Evolutionary conservation across 2,888 invertebrate species (phyloP), one percentile per base, ranked within the genome.

Genomic region (Terebella lapidaria): DNA sequence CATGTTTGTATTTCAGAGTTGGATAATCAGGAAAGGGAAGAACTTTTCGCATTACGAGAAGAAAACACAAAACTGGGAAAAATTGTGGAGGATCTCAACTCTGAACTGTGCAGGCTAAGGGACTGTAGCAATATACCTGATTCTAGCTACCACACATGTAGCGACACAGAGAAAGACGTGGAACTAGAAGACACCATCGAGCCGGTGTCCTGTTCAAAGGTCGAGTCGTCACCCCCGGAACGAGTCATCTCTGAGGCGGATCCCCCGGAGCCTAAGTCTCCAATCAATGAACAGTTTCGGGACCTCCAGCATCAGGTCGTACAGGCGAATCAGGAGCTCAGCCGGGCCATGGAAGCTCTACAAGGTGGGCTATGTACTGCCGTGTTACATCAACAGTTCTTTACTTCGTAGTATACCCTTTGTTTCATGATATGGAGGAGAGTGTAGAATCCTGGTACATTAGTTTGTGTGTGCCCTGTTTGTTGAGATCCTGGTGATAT

Each of bases 11-110:
- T 35, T 35, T 10, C n/a, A 35, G 42, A 10, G n/a, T 35, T 35
- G n/a, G 42, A 35, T 35, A 27, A 28, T 15, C 22, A 35, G 24
- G n/a, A n/a, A 54, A 54, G 29, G 30, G 42, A 58, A 55, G 55
- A 62, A 60, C 53, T 42, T 42, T 55, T 56, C 60, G 30, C 46
- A 46, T 29, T 18, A 2, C 35, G 30, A 42, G 56, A 3, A 15
- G 58, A 49, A 49, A 49, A 49, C 24, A 22, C 49, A 22, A 49
- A 49, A 10, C 49, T 49, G 24, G 18, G 22, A 5, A 5, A 22
- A 10, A 35, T 35, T 10, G n/a, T 35, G 10, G 42, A 10, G n/a
- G n/a, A 35, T 15, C 42, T 35, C 10, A 35, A 35, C 10, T 15
- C 42, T 35, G 42, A 35, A 35, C 42, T 35, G 10, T n/a, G n/a